A percentile compares a stretch with the other conserved stretches of the same genome.
These are phyloP conservation scores for Leuctra nigra DNA, from an alignment of 2,888 invertebrate genomes.

Conservation along the genomic window DNA sequence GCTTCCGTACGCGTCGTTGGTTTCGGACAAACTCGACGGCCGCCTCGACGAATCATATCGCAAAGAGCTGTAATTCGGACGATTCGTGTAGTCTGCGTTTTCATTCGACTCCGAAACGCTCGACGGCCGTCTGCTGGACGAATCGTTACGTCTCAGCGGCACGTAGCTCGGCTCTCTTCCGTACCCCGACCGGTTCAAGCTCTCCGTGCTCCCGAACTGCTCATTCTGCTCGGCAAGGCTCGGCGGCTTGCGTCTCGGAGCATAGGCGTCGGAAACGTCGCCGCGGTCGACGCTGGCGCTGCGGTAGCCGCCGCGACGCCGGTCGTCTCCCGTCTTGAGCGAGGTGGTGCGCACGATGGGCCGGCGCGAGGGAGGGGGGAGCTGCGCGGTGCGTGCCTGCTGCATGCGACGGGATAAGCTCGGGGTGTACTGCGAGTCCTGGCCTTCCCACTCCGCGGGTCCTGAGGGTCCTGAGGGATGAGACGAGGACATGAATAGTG, in stretches of 20 bases:
- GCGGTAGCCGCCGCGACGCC: constrained; percentile 35
- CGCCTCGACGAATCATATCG: no score
- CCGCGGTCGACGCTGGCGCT: constrained; percentile 31
- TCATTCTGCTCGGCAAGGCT: not conserved
- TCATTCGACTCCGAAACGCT: no score
- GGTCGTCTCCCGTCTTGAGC: constrained; percentile 32
- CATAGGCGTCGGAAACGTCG: constrained; percentile 36
- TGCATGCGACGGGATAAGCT: constrained; percentile 37
- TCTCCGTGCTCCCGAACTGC: constrained; percentile 33
- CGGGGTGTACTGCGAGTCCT: constrained; percentile 38
- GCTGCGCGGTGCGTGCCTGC: not conserved
- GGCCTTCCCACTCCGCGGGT: no score
- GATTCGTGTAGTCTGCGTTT: no score
- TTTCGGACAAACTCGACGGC: not conserved
- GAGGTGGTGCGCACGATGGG: constrained; percentile 26
- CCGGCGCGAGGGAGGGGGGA: constrained; percentile 1
- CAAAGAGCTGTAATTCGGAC: no score
- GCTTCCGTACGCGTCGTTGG: not conserved
- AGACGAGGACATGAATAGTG: no score
- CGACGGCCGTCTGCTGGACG: constrained; percentile 29
- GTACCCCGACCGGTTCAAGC: constrained; percentile 11
- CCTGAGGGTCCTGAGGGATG: no score
- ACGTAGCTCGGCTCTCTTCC: not conserved
- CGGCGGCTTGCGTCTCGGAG: not conserved
- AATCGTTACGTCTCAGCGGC: no score